Evolutionary conservation across 2,113 vertebrate species (phyloP).

Genomic region (Geococcyx californianus): DNA sequence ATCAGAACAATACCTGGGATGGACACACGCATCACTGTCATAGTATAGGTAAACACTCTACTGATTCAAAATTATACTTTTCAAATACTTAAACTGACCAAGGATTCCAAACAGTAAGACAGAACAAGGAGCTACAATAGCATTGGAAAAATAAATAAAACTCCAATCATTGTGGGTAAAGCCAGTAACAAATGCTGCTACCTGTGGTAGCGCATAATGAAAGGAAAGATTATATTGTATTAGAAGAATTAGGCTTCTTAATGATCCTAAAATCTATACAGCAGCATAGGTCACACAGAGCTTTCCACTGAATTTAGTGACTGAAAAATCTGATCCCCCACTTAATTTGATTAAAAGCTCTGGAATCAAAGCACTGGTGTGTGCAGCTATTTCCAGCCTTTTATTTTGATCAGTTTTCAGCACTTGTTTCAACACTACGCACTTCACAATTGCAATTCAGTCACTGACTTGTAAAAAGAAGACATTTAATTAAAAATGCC

Average conservation of each 20-base stretch:
- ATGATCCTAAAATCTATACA: conserved; percentile 52
- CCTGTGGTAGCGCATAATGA: background rate
- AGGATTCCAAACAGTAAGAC: background rate
- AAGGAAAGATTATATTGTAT: conserved; percentile 9
- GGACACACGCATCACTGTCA: background rate
- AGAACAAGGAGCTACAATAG: background rate
- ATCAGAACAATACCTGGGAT: background rate
- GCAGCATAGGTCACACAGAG: background rate
- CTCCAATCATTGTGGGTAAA: background rate
- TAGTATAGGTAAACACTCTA: background rate
- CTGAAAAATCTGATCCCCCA: conserved; percentile 37
- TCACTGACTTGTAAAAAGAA: conserved; percentile 5
- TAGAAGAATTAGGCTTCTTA: conserved; percentile 41
- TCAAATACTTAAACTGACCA: background rate
- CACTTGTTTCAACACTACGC: background rate
- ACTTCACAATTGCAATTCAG: background rate
- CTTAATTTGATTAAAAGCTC: conserved; percentile 61
- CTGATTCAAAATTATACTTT: background rate
- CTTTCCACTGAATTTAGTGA: conserved; percentile 42
- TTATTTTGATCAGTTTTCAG: conserved; percentile 55
- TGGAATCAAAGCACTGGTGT: conserved; percentile 31
- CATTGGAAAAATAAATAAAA: background rate
- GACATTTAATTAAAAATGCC: conserved; percentile 62
- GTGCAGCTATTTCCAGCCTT: background rate
- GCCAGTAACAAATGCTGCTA: background rate